Evolutionary conservation across 35 echinoderm and acorn worm species (phyloP).

Genomic region (Eucidaris tribuloides): DNA sequence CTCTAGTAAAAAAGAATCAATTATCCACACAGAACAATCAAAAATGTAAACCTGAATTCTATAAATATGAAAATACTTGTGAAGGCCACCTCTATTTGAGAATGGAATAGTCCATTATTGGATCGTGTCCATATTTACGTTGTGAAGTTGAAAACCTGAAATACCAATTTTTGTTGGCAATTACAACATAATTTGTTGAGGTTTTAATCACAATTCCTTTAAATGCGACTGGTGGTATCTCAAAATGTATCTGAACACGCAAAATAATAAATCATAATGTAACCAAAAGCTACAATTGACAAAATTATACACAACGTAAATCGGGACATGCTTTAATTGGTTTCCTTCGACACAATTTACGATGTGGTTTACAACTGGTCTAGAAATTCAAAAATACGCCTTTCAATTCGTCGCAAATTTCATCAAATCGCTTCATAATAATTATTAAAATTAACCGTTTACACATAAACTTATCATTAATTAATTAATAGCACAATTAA

Average conservation of each 20-base stretch:
- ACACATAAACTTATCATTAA: background rate
- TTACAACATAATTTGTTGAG: background rate
- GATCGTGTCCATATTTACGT: too few relatives aligned
- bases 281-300: background rate
- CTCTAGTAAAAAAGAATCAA: too few relatives aligned
- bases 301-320: background rate
- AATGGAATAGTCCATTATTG: too few relatives aligned
- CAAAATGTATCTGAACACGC: background rate
- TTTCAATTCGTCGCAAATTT: background rate
- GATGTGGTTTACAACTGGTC: background rate
- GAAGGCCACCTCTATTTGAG: too few relatives aligned
- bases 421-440: background rate
- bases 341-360: background rate
- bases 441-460: background rate
- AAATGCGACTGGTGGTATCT: background rate
- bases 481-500: background rate
- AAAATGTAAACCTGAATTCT: too few relatives aligned
- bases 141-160: too few relatives aligned
- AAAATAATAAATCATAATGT: background rate
- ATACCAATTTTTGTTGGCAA: too few relatives aligned
- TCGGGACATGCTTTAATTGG: background rate
- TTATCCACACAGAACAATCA: too few relatives aligned
- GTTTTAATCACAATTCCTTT: background rate
- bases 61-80: too few relatives aligned
- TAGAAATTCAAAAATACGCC: background rate